Evolutionary conservation across 1,140 invertebrate genomes (phyloP).

Genomic region (Hormaphis cornu): DNA sequence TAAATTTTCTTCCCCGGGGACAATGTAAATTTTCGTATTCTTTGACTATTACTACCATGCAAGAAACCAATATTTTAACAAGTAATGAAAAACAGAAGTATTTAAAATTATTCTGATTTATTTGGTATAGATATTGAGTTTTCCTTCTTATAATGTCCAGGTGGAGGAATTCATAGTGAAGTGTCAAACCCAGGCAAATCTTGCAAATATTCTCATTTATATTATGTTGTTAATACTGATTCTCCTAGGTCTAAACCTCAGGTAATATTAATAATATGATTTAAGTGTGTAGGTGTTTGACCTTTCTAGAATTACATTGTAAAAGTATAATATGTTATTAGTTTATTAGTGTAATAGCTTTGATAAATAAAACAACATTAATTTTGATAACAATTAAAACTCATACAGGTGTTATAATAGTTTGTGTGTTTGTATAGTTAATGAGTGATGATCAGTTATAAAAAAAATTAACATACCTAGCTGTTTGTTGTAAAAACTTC

Average conservation of each 20-base stretch:
- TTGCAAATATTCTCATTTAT: conserved; percentile 15
- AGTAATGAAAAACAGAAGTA: not conserved
- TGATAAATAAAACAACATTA: too few relatives aligned
- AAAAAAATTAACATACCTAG: too few relatives aligned
- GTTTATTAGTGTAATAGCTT: too few relatives aligned
- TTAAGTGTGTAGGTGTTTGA: not conserved
- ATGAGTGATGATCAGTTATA: too few relatives aligned
- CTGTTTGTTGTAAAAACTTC: too few relatives aligned
- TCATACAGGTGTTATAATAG: not conserved
- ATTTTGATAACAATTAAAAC: not conserved
- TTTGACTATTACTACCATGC: conserved; percentile 3
- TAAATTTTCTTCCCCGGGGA: not conserved
- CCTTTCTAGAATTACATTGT: too few relatives aligned
- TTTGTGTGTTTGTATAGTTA: too few relatives aligned
- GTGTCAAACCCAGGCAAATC: not conserved
- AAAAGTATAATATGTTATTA: too few relatives aligned
- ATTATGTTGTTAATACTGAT: conserved; percentile 24
- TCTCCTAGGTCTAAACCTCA: not conserved
- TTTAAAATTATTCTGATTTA: not conserved
- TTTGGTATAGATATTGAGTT: not conserved
- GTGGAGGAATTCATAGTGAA: conserved; percentile 5
- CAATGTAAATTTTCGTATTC: conserved; percentile 6
- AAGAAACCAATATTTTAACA: conserved; percentile 3
- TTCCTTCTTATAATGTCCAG: conserved; percentile 24
- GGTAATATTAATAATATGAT: not conserved